These are phyloP conservation scores for Phataginus tetradactyla DNA, from an alignment of 2,797 vertebrate species.

Conservation along the genomic window DNA sequence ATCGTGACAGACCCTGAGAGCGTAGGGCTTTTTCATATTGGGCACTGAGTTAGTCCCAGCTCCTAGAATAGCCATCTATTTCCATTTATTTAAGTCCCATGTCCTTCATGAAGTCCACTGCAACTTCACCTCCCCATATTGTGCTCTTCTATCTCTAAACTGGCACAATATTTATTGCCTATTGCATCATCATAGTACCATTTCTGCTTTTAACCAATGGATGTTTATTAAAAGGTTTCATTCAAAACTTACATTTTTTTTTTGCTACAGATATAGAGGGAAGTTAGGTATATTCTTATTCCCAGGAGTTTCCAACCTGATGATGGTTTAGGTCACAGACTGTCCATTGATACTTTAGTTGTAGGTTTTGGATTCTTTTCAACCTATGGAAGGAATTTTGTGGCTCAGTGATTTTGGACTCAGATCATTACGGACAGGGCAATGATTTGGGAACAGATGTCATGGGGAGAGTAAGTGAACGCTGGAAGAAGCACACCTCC, in stretches of 20 bases:
- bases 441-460: neutral
- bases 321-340: neutral
- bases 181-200: neutral
- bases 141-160: neutral
- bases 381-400: neutral
- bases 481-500: neutral
- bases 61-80: neutral
- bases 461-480: constrained; percentile 4
- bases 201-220: neutral
- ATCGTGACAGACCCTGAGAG: neutral
- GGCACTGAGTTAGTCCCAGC: neutral
- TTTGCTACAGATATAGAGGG: neutral
- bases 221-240: neutral
- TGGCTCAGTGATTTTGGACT: neutral
- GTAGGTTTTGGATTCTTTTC: neutral
- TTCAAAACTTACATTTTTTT: neutral
- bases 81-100: neutral
- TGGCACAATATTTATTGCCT: neutral
- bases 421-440: neutral
- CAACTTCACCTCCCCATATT: neutral
- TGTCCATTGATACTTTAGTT: neutral
- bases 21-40: neutral
- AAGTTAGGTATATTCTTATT: neutral
- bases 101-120: neutral
- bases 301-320: neutral